Base-by-base conservation (phyloP, 2,888 invertebrate genomes). In the Caenorhabditis parvicauda region DNA sequence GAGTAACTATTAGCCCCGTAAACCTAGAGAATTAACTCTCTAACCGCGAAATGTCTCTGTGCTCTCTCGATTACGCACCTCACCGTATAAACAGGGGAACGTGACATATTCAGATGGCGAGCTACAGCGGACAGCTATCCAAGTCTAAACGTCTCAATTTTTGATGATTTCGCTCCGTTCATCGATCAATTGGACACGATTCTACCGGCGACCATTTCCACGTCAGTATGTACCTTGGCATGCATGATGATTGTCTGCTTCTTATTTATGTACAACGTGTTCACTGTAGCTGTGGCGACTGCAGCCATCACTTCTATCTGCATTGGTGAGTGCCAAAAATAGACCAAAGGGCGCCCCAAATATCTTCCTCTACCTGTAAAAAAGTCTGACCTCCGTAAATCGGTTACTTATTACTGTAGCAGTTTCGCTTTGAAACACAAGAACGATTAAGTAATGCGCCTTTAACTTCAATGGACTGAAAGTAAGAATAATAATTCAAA, bases 261-360 rank as follows among this genome's bases (percentile, higher is more conserved):
- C 64, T 37, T 78, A 52, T 77, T 77, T 65, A 76, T 77, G 77
- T 69, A 73, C 58, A 75, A 76, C 49, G 37, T 74, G 19, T 77
- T 77, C 71, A 74, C 76, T 25, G 72, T 77, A n/a, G 49, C 70
- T 44, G 69, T 77, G 14, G 77, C 77, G 45, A 72, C 77, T 7
- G 47, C 70, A 25, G 62, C 76, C 42, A 77, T 77, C 48, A 63
- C 70, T 12, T 76, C 76, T n/a, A 77, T 77, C 55, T 77, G 77
- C 59, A 70, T 74, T 32, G 76, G 73, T 69, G 39, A 48, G 37
- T 45, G n/a, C n/a, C n/a, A n/a, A n/a, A n/a, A n/a, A n/a, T n/a
- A n/a, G n/a, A n/a, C n/a, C n/a, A n/a, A n/a, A n/a, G n/a, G n/a
- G n/a, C n/a, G n/a, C n/a, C n/a, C n/a, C n/a, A n/a, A n/a, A n/a